Conservation (phyloP, 2,888 invertebrate species). For the Colostygia pectinataria region DNA sequence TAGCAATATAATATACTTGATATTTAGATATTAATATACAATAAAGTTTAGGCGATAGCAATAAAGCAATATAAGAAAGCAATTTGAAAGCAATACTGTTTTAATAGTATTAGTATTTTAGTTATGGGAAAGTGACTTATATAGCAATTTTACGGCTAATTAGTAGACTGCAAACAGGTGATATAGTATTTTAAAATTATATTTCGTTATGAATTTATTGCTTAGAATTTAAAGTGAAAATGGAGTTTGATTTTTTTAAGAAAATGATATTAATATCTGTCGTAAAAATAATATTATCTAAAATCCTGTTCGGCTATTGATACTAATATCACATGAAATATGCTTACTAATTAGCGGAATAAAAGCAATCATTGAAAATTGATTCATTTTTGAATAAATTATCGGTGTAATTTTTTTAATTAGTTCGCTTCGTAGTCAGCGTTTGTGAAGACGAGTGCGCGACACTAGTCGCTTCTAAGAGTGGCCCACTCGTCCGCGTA, state of each 20-base stretch:
- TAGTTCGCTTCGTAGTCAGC: slow-evolving; percentile 6
- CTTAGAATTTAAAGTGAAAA: slow-evolving; percentile 43
- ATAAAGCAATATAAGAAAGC: slow-evolving; percentile 32
- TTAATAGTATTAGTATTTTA: slow-evolving; percentile 52
- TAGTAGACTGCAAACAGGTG: slow-evolving; percentile 70
- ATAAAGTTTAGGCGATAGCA: slow-evolving; percentile 48
- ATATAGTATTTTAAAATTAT: slow-evolving; percentile 54
- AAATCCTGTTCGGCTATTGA: slow-evolving; percentile 22
- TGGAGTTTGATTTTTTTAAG: slow-evolving; percentile 11
- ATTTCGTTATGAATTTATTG: slow-evolving; percentile 43
- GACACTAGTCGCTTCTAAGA: neutral
- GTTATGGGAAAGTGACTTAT: slow-evolving; percentile 46
- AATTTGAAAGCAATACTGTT: slow-evolving; percentile 57
- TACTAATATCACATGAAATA: slow-evolving; percentile 10
- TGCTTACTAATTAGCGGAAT: slow-evolving; percentile 13
- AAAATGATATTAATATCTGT: slow-evolving; percentile 9
- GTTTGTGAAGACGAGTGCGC: neutral
- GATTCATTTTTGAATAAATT: neutral
- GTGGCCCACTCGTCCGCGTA: neutral
- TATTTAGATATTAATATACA: slow-evolving; percentile 26
- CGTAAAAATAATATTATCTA: slow-evolving; percentile 7
- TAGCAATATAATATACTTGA: slow-evolving; percentile 50
- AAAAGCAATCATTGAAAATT: neutral
- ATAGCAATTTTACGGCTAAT: slow-evolving; percentile 52
- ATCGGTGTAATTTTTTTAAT: neutral